Base-by-base conservation (phyloP, 2,888 invertebrate species). In the Mellilla xanthometata region DNA sequence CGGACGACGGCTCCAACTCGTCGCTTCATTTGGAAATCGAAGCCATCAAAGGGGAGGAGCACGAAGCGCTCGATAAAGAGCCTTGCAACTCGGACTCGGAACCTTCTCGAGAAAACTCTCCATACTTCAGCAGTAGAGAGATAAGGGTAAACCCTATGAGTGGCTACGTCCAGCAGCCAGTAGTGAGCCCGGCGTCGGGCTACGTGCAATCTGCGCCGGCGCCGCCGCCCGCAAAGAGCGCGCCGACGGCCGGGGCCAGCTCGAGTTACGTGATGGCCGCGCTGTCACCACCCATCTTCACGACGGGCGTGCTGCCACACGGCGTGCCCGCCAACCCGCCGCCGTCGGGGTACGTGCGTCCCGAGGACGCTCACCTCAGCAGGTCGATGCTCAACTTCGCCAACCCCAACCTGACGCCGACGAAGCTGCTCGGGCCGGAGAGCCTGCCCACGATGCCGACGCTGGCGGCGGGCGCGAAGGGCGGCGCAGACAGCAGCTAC, bases 221-320 rank as follows among this genome's bases (percentile, higher is more conserved):
- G 13, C 66, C 76, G 10, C 57, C 60, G 13, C 62, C 73, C 2
- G 54, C 64, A 1, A 66, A 64, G 34, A 72, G 54, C 40, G 50
- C 67, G 2, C 50, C 67, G 12, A 33, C 63, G 3, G 81, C 76
- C 51, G 74, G 82, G 12, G 63, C 86, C 1, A 78, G 79, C 43
- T 80, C 85, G 10, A 87, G 89, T 57, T 89, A 89, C 49, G 88
- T 89, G 1, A 84, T 84, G 83, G 88, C 88, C 10, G 80, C 81
- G 1, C 59, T 88, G 24, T 70, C 84, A 10, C 79, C 81, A 13
- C 76, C 86, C 0, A 76, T 85, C 66, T 86, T 86, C 55, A 81
- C 84, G 12, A 77, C 81, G 8, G 81, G 79, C 9, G 68, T 78
- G 12, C 58, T 70, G 24, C 72, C 69, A 33, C 62, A 70, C 3